Base-by-base conservation (phyloP, 2,888 invertebrate genomes). In the Miltochrista miniata region DNA sequence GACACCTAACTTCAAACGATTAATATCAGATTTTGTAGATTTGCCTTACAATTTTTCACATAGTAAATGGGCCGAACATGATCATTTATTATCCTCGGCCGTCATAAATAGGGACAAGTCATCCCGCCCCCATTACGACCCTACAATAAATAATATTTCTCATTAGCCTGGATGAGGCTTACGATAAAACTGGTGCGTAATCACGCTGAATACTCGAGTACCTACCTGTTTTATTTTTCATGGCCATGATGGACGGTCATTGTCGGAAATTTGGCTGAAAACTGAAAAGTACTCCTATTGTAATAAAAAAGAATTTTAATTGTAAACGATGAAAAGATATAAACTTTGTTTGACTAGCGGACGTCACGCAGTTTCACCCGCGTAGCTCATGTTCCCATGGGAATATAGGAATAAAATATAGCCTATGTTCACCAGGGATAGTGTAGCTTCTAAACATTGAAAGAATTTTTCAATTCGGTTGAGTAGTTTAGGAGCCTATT, bases 61-160 rank as follows among this genome's bases (percentile, higher is more conserved):
- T 45, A 29, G 10, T 14, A 29, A 45, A 36, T 29, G 3, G 7
- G 11, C 11, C 11, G 18, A 31, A 43, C 11, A 43, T 48, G 14
- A 48, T 18, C 24, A 38, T 37, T 30, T 13, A 11, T 7, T 50
- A 71, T 72, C 69, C 76, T 76, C 78, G 79, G 73, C 70, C 64
- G 61, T 54, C 39, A 53, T 50, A 50, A 66, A 66, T 64, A 68
- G 61, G 60, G 36, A 45, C 54, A 58, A 61, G 63, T 56, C 45
- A 56, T 58, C 43, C 51, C 48, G 49, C 58, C 57, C 51, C 57
- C 42, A 42, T 56, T 48, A 49, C 43, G 37, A 43, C 55, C 60
- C 63, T 55, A 73, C 76, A 73, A 84, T 86, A 86, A 87, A 86
- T 87, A 83, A 85, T 85, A 85, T 85, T 87, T 80, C 84, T 83